These are phyloP conservation scores for Philaenus spumarius DNA, from an alignment of 1,140 invertebrate species.

Conservation along the genomic window DNA sequence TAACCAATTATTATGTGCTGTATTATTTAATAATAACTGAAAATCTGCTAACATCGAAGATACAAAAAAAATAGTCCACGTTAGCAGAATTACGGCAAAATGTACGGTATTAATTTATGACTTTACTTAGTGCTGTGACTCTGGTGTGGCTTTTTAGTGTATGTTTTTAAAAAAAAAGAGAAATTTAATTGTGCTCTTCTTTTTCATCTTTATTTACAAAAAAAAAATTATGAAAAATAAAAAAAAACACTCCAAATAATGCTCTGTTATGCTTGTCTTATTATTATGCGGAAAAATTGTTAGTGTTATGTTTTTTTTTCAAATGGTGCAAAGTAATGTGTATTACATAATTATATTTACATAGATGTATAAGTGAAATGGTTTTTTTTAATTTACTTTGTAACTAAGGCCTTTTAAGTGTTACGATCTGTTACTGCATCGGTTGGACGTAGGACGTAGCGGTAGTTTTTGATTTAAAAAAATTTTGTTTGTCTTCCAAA, in stretches of 20 bases:
- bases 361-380: slow-evolving; percentile 14
- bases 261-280: too few relatives aligned
- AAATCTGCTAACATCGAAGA: too few relatives aligned
- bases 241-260: not conserved
- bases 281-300: not conserved
- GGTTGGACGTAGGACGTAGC: too few relatives aligned
- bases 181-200: not conserved
- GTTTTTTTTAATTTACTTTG: slow-evolving; percentile 10
- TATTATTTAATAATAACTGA: not conserved
- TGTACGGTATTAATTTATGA: slow-evolving; percentile 19
- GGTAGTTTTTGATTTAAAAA: slow-evolving; percentile 4
- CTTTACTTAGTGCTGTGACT: slow-evolving; percentile 23
- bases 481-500: slow-evolving; percentile 13
- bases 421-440: too few relatives aligned
- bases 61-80: too few relatives aligned
- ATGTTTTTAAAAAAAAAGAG: slow-evolving; percentile 13
- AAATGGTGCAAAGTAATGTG: slow-evolving; percentile 15
- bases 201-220: not conserved
- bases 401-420: slow-evolving; percentile 9
- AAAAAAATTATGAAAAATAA: not conserved
- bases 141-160: slow-evolving; percentile 25
- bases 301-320: slow-evolving; percentile 16
- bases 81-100: not conserved
- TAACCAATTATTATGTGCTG: not conserved
- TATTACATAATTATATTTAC: slow-evolving; percentile 11